Percentiles rank a stretch among this genome's conserved stretches.
Evolutionary conservation across 2,113 vertebrate genomes (phyloP).

Genomic region (Indicator maculatus): DNA sequence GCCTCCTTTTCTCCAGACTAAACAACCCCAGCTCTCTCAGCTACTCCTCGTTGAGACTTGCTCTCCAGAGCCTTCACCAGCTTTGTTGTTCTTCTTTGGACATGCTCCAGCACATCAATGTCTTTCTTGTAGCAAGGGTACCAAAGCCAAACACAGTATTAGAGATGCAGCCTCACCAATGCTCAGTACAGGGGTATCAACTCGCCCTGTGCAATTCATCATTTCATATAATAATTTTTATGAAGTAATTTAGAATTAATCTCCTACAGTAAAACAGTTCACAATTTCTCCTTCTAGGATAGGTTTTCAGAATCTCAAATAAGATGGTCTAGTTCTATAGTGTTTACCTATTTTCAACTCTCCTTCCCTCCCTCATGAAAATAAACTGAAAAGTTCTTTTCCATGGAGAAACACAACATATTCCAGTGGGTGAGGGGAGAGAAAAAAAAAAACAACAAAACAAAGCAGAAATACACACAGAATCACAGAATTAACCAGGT

Average conservation of each 20-base stretch:
- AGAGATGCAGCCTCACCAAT: no score
- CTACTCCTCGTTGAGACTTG: no score
- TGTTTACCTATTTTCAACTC: background rate
- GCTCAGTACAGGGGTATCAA: no score
- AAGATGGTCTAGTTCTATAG: background rate
- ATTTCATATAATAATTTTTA: background rate
- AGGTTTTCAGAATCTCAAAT: background rate
- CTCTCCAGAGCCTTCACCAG: no score
- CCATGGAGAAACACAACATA: background rate
- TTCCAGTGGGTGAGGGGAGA: background rate
- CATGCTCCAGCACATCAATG: no score
- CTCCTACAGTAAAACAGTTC: background rate
- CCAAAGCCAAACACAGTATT: no score
- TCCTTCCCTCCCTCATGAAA: background rate
- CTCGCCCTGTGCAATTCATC: accelerated
- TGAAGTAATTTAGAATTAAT: background rate
- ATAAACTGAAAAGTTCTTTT: background rate
- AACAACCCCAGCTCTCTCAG: no score
- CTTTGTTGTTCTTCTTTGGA: no score
- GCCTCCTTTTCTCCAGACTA: no score
- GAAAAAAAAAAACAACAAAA: background rate
- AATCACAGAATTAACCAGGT: no score
- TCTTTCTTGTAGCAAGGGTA: no score
- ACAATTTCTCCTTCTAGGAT: background rate
- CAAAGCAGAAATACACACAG: background rate